Base-by-base conservation (phyloP, 2,113 vertebrate genomes). In the Tamias sibiricus region DNA sequence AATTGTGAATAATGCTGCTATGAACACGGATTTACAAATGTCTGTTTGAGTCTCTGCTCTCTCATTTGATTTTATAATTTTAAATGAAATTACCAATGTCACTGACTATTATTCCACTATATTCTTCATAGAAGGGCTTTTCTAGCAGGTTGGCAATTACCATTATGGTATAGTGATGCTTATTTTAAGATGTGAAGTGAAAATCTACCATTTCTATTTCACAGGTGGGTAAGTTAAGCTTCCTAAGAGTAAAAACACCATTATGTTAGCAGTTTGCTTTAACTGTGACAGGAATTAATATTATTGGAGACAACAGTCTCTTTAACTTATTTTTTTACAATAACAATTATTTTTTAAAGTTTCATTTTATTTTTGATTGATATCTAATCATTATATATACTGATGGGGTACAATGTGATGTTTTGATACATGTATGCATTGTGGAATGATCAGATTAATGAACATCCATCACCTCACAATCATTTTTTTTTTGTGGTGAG, bases 51-150 rank as follows among this genome's bases (percentile, higher is more conserved):
- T 49, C 49, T 62, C 37, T 49, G 49, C 59, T 86, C 49, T 81
- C 6, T 85, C 40, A 22, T 14, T 95, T 90, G 72, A 83, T 96
- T 95, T 97, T 35, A 7, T 94, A 64, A 64, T 94, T 95, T 80
- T 90, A 52, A 49, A 24, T 19, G 89, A 97, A 93, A 68, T 95
- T 79, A 93, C 93, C 85, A 42, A 13, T 90, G n/a, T 88, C 40
- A 52, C 79, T 95, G 16, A 94, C 40, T 97, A 8, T 81, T 1
- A 42, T n/a, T 95, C 93, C 97, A 59, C 17, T 59, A 9, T 94
- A 62, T 83, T 95, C 54, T 95, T 82, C 95, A 83, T 76, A 80
- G 47, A 94, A 80, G 68, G 42, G 74, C 14, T 90, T 89, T 95
- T 97, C 30, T 75, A 10, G 22, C 62, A 94, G 88, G 80, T 32